Conservation (phyloP, 2,888 invertebrate species). For the Odontothrips loti region DNA sequence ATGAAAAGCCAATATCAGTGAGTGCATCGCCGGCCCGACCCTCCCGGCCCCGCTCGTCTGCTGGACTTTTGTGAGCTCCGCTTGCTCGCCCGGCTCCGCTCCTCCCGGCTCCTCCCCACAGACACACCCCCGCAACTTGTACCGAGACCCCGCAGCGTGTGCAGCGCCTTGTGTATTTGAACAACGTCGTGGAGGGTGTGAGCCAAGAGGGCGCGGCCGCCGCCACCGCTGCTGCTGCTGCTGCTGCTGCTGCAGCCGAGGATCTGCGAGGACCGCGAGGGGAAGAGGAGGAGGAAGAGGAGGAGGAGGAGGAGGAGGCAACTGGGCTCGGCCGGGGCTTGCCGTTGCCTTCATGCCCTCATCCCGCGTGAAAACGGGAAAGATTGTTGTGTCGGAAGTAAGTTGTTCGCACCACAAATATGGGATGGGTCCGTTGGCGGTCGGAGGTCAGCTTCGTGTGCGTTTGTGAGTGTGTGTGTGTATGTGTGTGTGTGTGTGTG, state of each 20-base stretch:
- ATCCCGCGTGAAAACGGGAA: background rate
- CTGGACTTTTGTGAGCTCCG: background rate
- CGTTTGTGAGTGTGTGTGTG: background rate
- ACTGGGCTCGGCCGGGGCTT: background rate
- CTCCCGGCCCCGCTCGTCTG: background rate
- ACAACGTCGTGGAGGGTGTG: too few species aligned
- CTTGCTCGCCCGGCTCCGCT: background rate
- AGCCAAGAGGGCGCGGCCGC: too few species aligned
- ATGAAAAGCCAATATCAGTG: slow-evolving; percentile 22
- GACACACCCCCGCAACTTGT: too few species aligned
- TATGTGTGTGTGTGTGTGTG: too few species aligned
- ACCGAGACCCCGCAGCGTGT: too few species aligned
- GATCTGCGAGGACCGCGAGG: too few species aligned
- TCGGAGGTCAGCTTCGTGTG: background rate
- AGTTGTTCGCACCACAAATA: slow-evolving; percentile 14
- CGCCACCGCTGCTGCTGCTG: too few species aligned
- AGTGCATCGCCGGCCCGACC: background rate
- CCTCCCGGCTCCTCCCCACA: background rate
- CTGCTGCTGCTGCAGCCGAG: too few species aligned
- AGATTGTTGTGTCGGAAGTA: slow-evolving; percentile 22
- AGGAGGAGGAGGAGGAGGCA: background rate
- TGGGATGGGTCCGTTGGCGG: background rate
- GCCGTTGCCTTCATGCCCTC: background rate
- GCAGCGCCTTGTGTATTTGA: too few species aligned
- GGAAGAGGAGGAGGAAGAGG: background rate